Evolutionary conservation across 2,797 vertebrate genomes (phyloP).

Genomic region (Pempheris klunzingeri): DNA sequence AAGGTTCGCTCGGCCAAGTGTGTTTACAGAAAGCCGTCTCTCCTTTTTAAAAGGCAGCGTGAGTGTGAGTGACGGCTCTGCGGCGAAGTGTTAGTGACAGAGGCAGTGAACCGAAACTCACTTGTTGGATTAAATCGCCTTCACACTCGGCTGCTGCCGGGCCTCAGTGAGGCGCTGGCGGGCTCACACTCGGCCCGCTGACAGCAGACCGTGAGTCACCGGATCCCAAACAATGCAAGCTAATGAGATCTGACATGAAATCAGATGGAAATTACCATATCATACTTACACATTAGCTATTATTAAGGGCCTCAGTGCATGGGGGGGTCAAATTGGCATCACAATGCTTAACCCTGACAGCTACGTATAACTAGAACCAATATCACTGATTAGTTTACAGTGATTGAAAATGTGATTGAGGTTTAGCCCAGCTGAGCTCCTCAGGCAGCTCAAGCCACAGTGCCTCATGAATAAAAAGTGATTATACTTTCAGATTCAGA

Average conservation of each 20-base stretch:
- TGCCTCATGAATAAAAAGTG: constrained; percentile 10
- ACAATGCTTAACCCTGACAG: constrained; percentile 4
- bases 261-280: constrained; percentile 46
- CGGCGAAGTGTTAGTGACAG: constrained; percentile 43
- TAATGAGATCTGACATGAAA: constrained; percentile 57
- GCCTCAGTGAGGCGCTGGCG: constrained; percentile 25
- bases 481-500: constrained; percentile 6
- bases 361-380: constrained; percentile 5
- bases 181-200: constrained; percentile 42
- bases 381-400: constrained; percentile 17
- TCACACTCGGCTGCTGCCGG: constrained; percentile 51
- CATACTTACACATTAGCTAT: constrained; percentile 19
- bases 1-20: not conserved
- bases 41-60: constrained; percentile 5
- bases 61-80: constrained; percentile 41
- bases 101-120: constrained; percentile 55
- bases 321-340: constrained; percentile 1
- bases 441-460: not conserved
- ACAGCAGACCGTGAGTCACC: constrained; percentile 53
- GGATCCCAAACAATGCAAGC: constrained; percentile 24
- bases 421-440: constrained; percentile 9
- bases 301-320: constrained; percentile 11
- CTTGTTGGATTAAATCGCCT: constrained; percentile 56
- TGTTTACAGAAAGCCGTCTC: not conserved
- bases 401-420: constrained; percentile 8